These are phyloP conservation scores for Rhimphoctona megacephalus DNA, from an alignment of 2,888 invertebrate genomes.

Conservation along the genomic window DNA sequence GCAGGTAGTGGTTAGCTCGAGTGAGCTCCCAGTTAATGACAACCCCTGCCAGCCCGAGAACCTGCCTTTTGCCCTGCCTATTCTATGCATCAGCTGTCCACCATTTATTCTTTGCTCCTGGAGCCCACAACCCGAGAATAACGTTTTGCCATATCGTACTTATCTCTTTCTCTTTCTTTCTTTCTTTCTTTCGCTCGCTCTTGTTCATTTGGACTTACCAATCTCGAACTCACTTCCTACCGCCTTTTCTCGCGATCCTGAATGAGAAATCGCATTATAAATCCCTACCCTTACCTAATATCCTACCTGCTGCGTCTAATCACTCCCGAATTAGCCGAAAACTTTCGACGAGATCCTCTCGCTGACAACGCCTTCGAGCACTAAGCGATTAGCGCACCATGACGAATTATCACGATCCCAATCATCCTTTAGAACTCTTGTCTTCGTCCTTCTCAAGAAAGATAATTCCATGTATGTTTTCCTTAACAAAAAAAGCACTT, in stretches of 20 bases:
- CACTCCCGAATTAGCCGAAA: constrained; percentile 53
- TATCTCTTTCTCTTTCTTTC: constrained; percentile 21
- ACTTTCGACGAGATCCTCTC: constrained; percentile 33
- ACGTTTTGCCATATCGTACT: constrained; percentile 56
- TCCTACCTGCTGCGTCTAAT: constrained; percentile 40
- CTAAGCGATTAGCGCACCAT: constrained; percentile 18
- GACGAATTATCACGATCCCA: constrained; percentile 41
- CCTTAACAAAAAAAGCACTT: not conserved
- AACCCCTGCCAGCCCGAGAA: constrained; percentile 79
- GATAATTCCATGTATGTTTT: not conserved
- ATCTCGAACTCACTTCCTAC: constrained; percentile 49
- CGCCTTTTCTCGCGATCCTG: constrained; percentile 48
- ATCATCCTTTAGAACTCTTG: not conserved
- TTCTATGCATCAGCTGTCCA: constrained; percentile 78
- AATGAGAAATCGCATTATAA: constrained; percentile 58
- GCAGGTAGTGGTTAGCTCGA: constrained; percentile 84
- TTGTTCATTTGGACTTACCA: constrained; percentile 34
- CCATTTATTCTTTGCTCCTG: constrained; percentile 67
- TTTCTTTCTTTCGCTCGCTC: not conserved
- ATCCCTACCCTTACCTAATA: constrained; percentile 38
- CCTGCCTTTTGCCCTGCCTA: constrained; percentile 75
- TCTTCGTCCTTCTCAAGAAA: not conserved
- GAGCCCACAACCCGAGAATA: constrained; percentile 45
- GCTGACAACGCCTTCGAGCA: constrained; percentile 45
- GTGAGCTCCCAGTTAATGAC: constrained; percentile 84